A percentile compares a stretch with the other conserved stretches of the same genome.
Evolutionary conservation across 1,140 invertebrate species (phyloP).

Genomic region (Lordiphosa stackelbergi): DNA sequence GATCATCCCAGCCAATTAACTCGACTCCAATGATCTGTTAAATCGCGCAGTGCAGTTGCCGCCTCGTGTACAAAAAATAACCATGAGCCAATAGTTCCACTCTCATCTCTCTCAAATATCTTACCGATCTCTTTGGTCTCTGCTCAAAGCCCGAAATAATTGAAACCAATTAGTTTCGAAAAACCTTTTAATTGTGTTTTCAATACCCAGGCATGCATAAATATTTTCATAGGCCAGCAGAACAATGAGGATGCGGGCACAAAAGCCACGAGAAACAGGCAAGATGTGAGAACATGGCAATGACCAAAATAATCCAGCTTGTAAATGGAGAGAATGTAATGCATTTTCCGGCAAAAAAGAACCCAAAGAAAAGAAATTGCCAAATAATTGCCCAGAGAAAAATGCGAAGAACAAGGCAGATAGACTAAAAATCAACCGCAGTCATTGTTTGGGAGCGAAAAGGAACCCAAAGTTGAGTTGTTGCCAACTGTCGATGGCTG

Average conservation of each 20-base stretch:
- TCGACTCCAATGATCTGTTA: constrained; percentile 59
- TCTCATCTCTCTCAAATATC: constrained; percentile 24
- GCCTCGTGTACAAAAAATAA: constrained; percentile 6
- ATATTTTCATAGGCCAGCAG: constrained; percentile 62
- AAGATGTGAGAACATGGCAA: constrained; percentile 67
- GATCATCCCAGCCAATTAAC: constrained; percentile 58
- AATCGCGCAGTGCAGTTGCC: constrained; percentile 58
- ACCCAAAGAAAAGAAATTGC: constrained; percentile 49
- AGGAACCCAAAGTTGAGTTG: constrained; percentile 28
- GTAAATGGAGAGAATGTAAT: constrained; percentile 28
- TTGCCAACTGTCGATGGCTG: constrained; percentile 52
- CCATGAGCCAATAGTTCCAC: constrained; percentile 1
- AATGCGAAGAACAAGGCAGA: constrained; percentile 32
- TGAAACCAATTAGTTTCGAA: constrained; percentile 75
- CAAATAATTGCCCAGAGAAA: constrained; percentile 64
- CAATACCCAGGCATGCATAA: constrained; percentile 54
- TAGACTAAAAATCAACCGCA: constrained; percentile 70
- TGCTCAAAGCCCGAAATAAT: constrained; percentile 64
- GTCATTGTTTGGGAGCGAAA: constrained; percentile 37
- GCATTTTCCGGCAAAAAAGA: constrained; percentile 39
- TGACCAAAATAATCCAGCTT: constrained; percentile 68
- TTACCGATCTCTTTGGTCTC: constrained; percentile 38
- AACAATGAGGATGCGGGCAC: constrained; percentile 32
- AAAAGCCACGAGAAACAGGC: constrained; percentile 21
- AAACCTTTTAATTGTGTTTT: constrained; percentile 73